Percentiles rank a stretch among this genome's conserved stretches.
These are phyloP conservation scores for Mactromeris polynyma DNA, from an alignment of 2,888 invertebrate species.

Conservation along the genomic window DNA sequence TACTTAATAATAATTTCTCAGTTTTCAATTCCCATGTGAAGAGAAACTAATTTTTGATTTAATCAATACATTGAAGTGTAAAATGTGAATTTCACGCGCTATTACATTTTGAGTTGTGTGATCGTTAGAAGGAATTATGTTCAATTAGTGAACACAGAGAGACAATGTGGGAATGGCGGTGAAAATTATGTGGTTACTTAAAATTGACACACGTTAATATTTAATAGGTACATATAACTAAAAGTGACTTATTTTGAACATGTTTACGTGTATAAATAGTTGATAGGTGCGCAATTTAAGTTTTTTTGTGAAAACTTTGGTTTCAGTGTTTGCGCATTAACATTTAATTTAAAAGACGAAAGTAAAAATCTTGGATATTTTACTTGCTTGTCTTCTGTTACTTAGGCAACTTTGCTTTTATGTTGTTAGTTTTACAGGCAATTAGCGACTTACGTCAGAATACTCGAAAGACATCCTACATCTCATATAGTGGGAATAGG, in stretches of 20 bases:
- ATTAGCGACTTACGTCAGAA: neutral
- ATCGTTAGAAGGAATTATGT: neutral
- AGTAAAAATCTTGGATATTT: neutral
- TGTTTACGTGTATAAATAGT: neutral
- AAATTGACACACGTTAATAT: conserved; percentile 17
- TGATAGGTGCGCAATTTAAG: neutral
- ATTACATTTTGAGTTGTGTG: neutral
- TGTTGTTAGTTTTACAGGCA: neutral
- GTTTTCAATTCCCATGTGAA: conserved; percentile 16
- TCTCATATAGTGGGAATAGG: neutral
- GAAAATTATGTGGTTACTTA: neutral
- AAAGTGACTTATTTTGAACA: neutral
- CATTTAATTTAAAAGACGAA: neutral
- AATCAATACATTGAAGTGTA: conserved; percentile 36
- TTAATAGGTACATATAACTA: neutral
- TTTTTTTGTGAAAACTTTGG: neutral
- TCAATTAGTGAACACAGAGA: neutral
- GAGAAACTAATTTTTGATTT: neutral
- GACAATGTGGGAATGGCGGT: neutral
- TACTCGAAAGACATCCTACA: neutral
- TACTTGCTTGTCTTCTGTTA: neutral
- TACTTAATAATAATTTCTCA: neutral
- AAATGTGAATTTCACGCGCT: conserved; percentile 30
- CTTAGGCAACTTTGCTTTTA: neutral
- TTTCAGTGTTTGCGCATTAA: neutral